Conservation (phyloP, 1,140 invertebrate genomes). For the Oreohelix idahoensis region DNA sequence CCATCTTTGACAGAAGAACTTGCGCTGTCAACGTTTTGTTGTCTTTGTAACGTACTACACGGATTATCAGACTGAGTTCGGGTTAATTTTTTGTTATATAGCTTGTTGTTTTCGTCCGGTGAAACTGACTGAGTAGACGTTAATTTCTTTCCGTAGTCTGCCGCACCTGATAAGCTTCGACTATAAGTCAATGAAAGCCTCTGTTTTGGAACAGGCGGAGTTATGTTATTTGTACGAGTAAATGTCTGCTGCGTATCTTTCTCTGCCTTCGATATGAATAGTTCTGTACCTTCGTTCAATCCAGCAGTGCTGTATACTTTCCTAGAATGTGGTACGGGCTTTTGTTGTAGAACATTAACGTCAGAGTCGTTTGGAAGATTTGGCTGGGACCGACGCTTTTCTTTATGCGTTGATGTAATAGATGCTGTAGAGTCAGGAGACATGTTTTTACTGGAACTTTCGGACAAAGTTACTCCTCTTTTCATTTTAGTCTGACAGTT, state of each 20-base stretch:
- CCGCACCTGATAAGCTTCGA: not conserved
- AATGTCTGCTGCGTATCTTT: not conserved
- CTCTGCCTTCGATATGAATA: not conserved
- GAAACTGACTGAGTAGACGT: not conserved
- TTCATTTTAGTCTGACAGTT: not conserved
- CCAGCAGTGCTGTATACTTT: not conserved
- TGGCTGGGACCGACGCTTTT: not conserved
- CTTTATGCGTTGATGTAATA: not conserved
- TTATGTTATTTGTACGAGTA: not conserved
- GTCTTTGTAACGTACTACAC: not conserved
- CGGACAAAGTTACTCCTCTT: not conserved
- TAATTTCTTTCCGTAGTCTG: not conserved
- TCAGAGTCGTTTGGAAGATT: not conserved
- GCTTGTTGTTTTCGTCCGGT: not conserved
- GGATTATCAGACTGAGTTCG: not conserved
- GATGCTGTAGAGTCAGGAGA: not conserved
- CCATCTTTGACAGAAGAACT: not conserved
- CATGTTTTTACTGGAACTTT: not conserved
- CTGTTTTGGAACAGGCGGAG: not conserved
- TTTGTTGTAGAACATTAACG: not conserved
- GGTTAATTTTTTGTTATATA: not conserved
- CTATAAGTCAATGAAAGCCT: not conserved
- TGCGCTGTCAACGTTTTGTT: not conserved
- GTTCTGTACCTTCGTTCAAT: not conserved
- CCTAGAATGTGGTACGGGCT: not conserved